A percentile compares a stretch with the other conserved stretches of the same genome.
Evolutionary conservation across 2,888 invertebrate species (phyloP).

Genomic region (Euproctis similis): DNA sequence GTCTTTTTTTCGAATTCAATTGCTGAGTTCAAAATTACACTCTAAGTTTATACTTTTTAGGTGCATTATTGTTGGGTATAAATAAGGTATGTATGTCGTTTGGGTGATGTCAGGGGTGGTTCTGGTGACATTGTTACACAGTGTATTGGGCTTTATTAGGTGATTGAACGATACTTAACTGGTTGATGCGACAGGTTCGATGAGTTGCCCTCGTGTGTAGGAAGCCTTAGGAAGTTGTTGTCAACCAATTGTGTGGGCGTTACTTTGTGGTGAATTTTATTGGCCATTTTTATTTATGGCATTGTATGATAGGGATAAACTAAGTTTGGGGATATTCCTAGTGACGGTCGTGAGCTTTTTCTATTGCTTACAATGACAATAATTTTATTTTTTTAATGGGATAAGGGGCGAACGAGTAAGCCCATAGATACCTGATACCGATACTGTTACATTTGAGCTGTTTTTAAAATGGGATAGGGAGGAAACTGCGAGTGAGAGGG

Average conservation of each 20-base stretch:
- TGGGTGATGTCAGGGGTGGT: conserved; percentile 33
- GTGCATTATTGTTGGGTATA: conserved; percentile 14
- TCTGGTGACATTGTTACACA: conserved; percentile 71
- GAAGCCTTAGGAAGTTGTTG: conserved; percentile 30
- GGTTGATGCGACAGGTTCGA: conserved; percentile 61
- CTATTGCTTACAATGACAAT: too few relatives aligned
- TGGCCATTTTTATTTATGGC: conserved; percentile 1
- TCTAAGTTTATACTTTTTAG: conserved; percentile 13
- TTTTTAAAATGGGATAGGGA: too few relatives aligned
- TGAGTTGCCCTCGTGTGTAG: conserved; percentile 59
- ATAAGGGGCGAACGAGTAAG: too few relatives aligned
- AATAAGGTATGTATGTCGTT: conserved; percentile 21
- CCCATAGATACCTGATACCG: too few relatives aligned
- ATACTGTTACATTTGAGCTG: too few relatives aligned
- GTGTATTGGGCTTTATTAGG: conserved; percentile 75
- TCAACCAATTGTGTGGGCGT: conserved; percentile 17
- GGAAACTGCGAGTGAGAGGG: too few relatives aligned
- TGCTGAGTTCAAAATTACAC: conserved; percentile 8
- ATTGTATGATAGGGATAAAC: too few relatives aligned
- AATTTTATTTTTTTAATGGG: too few relatives aligned
- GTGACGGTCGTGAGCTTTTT: too few relatives aligned
- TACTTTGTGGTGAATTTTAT: conserved; percentile 9
- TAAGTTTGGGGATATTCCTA: too few relatives aligned
- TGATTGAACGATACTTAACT: conserved; percentile 71
- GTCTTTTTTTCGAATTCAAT: conserved; percentile 40